Base-by-base conservation (phyloP, 2,113 vertebrate species). In the Arenaria interpres region DNA sequence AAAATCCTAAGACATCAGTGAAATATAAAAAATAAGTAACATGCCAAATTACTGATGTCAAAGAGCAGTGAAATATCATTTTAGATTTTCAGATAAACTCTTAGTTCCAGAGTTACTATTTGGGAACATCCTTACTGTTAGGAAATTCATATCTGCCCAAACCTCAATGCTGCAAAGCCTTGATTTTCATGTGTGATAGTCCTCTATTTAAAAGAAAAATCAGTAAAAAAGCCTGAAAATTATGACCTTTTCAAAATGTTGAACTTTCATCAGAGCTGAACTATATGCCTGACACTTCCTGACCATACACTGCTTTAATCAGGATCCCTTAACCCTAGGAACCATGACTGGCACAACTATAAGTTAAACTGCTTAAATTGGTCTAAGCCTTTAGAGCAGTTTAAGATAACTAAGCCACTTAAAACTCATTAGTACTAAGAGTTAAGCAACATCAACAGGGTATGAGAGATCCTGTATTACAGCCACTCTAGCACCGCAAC, bases 361-460 rank as follows among this genome's bases (percentile, higher is more conserved):
- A 91, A 94, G 24, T 74, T 95, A 85, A 94, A 89, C 57, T 53
- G 66, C 45, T 89, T 82, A 62, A 76, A 82, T 53, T 17, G 69
- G 17, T 45, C 35, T 53, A 91, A 93, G 45, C 41, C 48, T 80
- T 82, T 62, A 80, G 71, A 94, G 71, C 30, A 89, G 48, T 93
- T 88, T 85, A 76, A 91, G 87, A 79, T 83, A 95, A 91, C 54
- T 66, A 94, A 94, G 48, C 59, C 32, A 45, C 60, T 90, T 94
- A 17, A 85, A 87, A 89, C 24, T 95, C 74, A 46, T 67, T 87
- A 64, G 71, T 60, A 73, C 21, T 88, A 75, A 78, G 76, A 93
- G 24, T 62, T 88, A 94, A 94, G n/a, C 53, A 93, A 85, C 63
- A 69, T 75, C 48, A 82, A 72, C 37, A 73, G 57, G 9, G 4